phyloP scores from a whole-genome alignment of 2,888 invertebrate species.

The Halocaridina rubra region DNA sequence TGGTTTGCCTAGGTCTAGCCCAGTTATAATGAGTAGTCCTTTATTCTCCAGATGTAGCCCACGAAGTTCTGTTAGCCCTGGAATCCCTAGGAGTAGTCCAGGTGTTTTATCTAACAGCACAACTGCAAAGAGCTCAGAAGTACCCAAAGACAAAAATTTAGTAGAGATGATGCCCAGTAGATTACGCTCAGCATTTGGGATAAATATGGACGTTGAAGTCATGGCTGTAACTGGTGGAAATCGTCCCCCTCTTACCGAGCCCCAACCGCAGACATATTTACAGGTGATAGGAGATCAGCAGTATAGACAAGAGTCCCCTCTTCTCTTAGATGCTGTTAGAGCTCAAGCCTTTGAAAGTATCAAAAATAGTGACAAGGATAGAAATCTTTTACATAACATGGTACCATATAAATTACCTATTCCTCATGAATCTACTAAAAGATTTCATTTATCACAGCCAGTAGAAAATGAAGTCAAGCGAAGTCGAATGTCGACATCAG shows the following conservation, averaged over 20 bases:
- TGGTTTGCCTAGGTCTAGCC: slow-evolving; percentile 5
- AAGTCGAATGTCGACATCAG: slow-evolving; percentile 27
- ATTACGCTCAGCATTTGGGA: slow-evolving; percentile 31
- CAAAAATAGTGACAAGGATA: neutral
- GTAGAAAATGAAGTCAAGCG: slow-evolving; percentile 20
- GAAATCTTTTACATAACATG: neutral
- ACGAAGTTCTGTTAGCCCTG: slow-evolving; percentile 1
- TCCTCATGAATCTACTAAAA: slow-evolving; percentile 16
- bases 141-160: neutral
- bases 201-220: slow-evolving; percentile 51
- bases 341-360: neutral
- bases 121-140: neutral
- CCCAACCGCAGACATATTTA: slow-evolving; percentile 25
- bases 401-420: neutral
- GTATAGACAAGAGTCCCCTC: slow-evolving; percentile 2
- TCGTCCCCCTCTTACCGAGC: slow-evolving; percentile 16
- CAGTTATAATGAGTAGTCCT: slow-evolving; percentile 14
- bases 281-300: slow-evolving; percentile 13
- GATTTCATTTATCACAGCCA: neutral
- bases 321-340: slow-evolving; percentile 16
- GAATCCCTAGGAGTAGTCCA: neutral
- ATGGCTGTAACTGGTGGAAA: slow-evolving; percentile 32
- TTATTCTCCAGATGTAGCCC: slow-evolving; percentile 14
- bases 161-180: slow-evolving; percentile 20
- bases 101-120: neutral